Conservation (phyloP, 2,113 vertebrate genomes). For the Dolichallabes microphthalmus region DNA sequence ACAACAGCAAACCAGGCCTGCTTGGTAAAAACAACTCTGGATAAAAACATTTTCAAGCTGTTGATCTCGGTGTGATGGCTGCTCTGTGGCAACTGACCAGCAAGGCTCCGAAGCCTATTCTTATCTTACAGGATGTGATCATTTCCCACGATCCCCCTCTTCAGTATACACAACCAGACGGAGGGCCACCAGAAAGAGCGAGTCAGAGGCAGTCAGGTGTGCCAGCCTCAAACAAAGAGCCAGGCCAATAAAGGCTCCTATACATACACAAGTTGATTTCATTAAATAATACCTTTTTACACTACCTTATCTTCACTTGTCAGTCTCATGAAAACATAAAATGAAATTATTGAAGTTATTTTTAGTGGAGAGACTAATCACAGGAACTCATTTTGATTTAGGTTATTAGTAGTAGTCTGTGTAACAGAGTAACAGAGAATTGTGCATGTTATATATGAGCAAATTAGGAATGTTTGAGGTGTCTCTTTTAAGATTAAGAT, state of each 20-base stretch:
- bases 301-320: not conserved
- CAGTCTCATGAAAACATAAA: not conserved
- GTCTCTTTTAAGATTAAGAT: not conserved
- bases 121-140: constrained; percentile 76
- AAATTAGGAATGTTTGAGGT: not conserved
- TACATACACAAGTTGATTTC: constrained; percentile 16
- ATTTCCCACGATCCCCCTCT: constrained; percentile 57
- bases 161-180: constrained; percentile 30
- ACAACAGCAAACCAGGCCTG: constrained; percentile 70
- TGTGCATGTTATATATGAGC: not conserved
- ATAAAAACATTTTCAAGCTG: constrained; percentile 68
- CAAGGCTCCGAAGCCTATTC: constrained; percentile 65
- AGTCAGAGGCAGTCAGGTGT: constrained; percentile 37
- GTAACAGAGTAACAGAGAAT: not conserved
- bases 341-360: not conserved
- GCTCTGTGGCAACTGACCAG: constrained; percentile 60
- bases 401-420: not conserved
- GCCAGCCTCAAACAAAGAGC: constrained; percentile 41
- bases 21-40: constrained; percentile 69
- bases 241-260: constrained; percentile 2
- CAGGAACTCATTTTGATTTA: not conserved
- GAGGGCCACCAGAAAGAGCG: constrained; percentile 24
- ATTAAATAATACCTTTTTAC: not conserved
- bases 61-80: constrained; percentile 63
- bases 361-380: not conserved